These are phyloP conservation scores for Papilio polyxenes DNA, from an alignment of 1,140 invertebrate species.

Conservation along the genomic window DNA sequence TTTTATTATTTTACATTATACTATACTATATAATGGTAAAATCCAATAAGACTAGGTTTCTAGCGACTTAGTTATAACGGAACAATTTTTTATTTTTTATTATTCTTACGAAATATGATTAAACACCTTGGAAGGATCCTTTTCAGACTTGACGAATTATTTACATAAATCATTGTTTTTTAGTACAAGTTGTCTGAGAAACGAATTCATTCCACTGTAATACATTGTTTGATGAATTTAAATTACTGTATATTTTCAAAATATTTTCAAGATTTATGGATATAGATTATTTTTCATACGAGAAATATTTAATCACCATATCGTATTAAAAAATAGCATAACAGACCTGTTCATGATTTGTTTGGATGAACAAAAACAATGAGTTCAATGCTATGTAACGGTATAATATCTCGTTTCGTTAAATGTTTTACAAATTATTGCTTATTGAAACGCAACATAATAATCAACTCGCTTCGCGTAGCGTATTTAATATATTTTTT, in stretches of 20 bases:
- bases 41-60: too few species aligned
- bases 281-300: neutral
- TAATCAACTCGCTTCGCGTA: neutral
- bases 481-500: neutral
- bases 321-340: conserved; percentile 28
- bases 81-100: too few species aligned
- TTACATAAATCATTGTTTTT: too few species aligned
- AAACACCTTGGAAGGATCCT: too few species aligned
- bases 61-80: too few species aligned
- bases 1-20: neutral
- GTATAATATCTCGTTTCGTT: conserved; percentile 22
- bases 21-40: neutral
- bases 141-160: too few species aligned
- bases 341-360: conserved; percentile 12
- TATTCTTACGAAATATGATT: too few species aligned
- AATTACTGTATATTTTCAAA: neutral
- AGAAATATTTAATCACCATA: neutral
- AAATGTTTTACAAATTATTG: conserved; percentile 29
- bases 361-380: conserved; percentile 34
- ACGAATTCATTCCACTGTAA: too few species aligned
- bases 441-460: neutral
- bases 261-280: too few species aligned
- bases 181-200: neutral
- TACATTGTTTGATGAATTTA: too few species aligned
- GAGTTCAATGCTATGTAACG: conserved; percentile 21